A percentile compares a stretch with the other conserved stretches of the same genome.
Evolutionary conservation across 1,140 invertebrate genomes (phyloP).

Genomic region (Orius insidiosus): DNA sequence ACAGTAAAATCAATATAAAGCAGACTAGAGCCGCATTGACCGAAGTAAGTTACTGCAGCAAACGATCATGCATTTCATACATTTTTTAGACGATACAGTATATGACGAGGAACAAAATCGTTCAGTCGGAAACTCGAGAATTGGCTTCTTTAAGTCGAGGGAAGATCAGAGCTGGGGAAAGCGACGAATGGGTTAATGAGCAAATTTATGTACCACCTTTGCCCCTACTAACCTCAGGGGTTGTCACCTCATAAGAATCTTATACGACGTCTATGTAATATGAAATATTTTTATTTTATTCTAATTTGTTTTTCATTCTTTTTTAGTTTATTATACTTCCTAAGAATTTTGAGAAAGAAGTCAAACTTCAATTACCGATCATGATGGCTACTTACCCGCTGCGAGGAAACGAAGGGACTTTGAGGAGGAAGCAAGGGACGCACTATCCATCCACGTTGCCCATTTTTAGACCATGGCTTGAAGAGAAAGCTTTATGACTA

Average conservation of each 20-base stretch:
- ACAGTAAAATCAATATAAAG: slow-evolving; percentile 60
- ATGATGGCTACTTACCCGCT: slow-evolving; percentile 86
- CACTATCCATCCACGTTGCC: slow-evolving; percentile 83
- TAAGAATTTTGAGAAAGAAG: slow-evolving; percentile 77
- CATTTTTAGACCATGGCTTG: slow-evolving; percentile 78
- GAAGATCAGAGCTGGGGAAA: slow-evolving; percentile 62
- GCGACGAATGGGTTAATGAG: slow-evolving; percentile 76
- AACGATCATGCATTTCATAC: slow-evolving; percentile 8
- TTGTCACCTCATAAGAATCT: slow-evolving; percentile 84
- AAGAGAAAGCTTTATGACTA: slow-evolving; percentile 39
- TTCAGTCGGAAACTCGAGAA: slow-evolving; percentile 73
- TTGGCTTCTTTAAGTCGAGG: slow-evolving; percentile 62
- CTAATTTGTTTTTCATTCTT: slow-evolving; percentile 12
- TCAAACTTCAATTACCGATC: slow-evolving; percentile 82
- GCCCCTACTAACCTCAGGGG: slow-evolving; percentile 90
- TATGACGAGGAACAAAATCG: slow-evolving; percentile 64
- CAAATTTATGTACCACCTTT: slow-evolving; percentile 84
- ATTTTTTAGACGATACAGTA: slow-evolving; percentile 66
- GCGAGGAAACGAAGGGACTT: slow-evolving; percentile 38
- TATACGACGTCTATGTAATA: slow-evolving; percentile 90
- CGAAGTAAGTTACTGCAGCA: slow-evolving; percentile 34
- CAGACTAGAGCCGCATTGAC: slow-evolving; percentile 58
- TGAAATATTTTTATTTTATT: neutral
- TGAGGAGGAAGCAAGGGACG: slow-evolving; percentile 45
- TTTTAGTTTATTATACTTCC: slow-evolving; percentile 77